These are phyloP conservation scores for Neomicropteryx cornuta DNA, from an alignment of 1,140 invertebrate genomes.

Conservation along the genomic window DNA sequence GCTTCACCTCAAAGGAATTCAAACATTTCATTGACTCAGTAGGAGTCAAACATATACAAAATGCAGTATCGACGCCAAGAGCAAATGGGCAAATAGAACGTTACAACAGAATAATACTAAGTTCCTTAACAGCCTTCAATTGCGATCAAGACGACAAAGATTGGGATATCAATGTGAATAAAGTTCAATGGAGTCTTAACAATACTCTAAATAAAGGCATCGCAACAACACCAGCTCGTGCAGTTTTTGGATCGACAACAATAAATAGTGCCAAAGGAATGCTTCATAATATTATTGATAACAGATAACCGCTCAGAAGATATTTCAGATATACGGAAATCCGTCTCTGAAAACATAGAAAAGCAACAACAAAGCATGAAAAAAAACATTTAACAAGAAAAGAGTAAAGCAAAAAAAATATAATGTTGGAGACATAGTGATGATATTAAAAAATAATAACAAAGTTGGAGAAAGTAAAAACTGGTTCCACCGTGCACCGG, in stretches of 20 bases:
- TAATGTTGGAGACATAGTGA: conserved; percentile 3
- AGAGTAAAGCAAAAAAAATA: background rate
- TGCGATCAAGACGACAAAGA: conserved; percentile 2
- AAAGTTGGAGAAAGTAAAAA: conserved; percentile 6
- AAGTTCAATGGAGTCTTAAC: conserved; percentile 7
- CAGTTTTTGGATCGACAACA: conserved; percentile 3
- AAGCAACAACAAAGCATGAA: conserved; percentile 2
- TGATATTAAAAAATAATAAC: background rate
- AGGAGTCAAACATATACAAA: background rate
- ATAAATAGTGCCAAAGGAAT: background rate
- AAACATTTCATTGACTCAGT: background rate
- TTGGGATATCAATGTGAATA: conserved; percentile 2
- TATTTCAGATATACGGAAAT: background rate
- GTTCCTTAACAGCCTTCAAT: conserved; percentile 1
- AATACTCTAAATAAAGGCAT: conserved; percentile 4
- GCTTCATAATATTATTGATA: background rate
- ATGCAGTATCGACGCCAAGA: conserved; percentile 4
- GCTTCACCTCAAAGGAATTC: conserved; percentile 4
- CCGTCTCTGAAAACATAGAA: background rate
- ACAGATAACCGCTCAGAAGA: background rate
- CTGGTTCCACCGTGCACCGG: conserved; percentile 1
- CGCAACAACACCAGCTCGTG: background rate
- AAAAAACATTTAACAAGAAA: background rate
- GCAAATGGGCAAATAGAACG: conserved; percentile 4
- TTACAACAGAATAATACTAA: conserved; percentile 3